Evolutionary conservation across 2,113 vertebrate species (phyloP).

Genomic region (Perca flavescens): DNA sequence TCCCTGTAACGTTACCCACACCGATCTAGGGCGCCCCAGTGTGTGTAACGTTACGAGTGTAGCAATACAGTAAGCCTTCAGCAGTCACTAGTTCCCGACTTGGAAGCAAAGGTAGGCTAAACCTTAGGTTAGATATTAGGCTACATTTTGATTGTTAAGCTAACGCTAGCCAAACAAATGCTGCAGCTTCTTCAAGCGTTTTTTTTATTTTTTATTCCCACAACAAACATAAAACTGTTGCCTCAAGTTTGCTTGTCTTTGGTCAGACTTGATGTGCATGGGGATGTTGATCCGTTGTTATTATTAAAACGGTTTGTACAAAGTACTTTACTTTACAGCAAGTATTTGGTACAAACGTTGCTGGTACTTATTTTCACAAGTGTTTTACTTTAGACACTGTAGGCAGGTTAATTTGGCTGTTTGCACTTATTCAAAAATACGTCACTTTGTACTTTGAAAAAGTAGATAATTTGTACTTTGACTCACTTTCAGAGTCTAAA

Average conservation of each 20-base stretch:
- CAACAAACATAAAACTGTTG: no score
- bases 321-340: no score
- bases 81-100: background rate
- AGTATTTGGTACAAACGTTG: background rate
- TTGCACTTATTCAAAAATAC: background rate
- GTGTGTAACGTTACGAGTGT: no score
- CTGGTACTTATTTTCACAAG: background rate
- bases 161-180: no score
- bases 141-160: background rate
- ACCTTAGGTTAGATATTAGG: background rate
- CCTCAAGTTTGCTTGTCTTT: no score
- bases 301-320: background rate
- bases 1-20: no score
- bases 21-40: no score
- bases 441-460: conserved; percentile 7
- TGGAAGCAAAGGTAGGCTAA: background rate
- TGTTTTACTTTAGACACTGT: background rate
- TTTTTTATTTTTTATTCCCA: no score
- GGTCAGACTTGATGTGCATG: no score
- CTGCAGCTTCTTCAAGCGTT: no score
- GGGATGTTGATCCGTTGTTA: background rate
- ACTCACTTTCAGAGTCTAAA: conserved; percentile 23
- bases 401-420: background rate
- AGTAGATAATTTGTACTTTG: background rate
- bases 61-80: background rate